phyloP scores from a whole-genome alignment of 2,113 vertebrate species.

The Sturnira hondurensis region DNA sequence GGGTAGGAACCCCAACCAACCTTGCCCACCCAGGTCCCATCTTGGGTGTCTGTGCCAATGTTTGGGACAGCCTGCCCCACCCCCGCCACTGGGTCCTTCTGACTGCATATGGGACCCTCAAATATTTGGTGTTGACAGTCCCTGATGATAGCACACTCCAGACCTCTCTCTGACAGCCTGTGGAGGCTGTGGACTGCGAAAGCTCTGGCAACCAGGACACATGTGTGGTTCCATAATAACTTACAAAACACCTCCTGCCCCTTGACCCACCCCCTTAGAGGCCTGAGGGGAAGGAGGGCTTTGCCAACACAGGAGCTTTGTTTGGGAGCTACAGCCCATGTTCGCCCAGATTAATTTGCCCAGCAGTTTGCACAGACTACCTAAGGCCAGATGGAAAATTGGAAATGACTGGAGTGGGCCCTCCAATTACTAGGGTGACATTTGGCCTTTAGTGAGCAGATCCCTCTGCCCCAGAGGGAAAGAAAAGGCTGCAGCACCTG shows the following conservation, averaged over 20 bases:
- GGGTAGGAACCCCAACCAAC: neutral
- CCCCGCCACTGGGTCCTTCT: neutral
- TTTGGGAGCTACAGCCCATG: neutral
- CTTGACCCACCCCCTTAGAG: rapidly evolving
- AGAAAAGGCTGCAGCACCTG: no score
- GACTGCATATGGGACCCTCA: neutral
- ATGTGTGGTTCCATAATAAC: neutral
- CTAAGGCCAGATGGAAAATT: neutral
- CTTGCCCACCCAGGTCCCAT: neutral
- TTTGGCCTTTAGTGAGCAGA: neutral
- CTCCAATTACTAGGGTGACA: neutral
- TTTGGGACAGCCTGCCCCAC: neutral
- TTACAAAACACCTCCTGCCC: neutral
- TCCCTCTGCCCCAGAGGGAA: neutral
- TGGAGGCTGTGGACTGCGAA: neutral
- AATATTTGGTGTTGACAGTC: neutral
- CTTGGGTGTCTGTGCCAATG: neutral
- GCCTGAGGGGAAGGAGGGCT: neutral
- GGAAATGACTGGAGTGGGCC: neutral
- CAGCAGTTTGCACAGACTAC: neutral
- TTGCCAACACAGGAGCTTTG: neutral
- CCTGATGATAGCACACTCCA: neutral
- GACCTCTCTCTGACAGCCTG: neutral
- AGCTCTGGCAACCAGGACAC: neutral
- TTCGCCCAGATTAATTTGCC: neutral